Conservation (phyloP, 1,140 invertebrate species). For the Eurosta solidaginis region DNA sequence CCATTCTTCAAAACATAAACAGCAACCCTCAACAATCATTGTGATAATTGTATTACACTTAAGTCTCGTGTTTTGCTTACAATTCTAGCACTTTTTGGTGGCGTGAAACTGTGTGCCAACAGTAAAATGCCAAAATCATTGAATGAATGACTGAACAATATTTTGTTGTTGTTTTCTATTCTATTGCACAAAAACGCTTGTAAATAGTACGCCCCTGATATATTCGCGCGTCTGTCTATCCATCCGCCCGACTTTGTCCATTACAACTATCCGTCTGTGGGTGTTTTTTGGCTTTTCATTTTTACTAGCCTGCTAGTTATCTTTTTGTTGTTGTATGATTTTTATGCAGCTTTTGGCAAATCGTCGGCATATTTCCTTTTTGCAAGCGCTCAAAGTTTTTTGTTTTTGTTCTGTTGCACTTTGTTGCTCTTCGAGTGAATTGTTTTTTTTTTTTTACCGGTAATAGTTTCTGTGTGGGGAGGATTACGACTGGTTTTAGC, state of each 20-base stretch:
- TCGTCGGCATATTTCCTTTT: not conserved
- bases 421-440: not conserved
- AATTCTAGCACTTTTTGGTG: not conserved
- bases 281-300: too few relatives aligned
- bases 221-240: too few relatives aligned
- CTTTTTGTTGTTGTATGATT: not conserved
- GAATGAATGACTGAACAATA: not conserved
- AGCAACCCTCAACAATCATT: not conserved
- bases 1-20: not conserved
- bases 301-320: too few relatives aligned
- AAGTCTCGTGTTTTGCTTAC: not conserved
- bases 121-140: conserved; percentile 7
- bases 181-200: not conserved
- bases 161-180: not conserved
- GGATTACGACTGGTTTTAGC: not conserved
- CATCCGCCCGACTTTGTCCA: too few relatives aligned
- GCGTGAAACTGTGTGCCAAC: conserved; percentile 12
- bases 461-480: not conserved
- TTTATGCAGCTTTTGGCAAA: not conserved
- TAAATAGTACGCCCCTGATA: too few relatives aligned
- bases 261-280: too few relatives aligned
- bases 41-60: not conserved
- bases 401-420: not conserved
- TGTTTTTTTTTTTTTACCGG: not conserved
- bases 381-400: not conserved